phyloP scores from a whole-genome alignment of 1,140 invertebrate genomes.

The Lethocerus indicus region DNA sequence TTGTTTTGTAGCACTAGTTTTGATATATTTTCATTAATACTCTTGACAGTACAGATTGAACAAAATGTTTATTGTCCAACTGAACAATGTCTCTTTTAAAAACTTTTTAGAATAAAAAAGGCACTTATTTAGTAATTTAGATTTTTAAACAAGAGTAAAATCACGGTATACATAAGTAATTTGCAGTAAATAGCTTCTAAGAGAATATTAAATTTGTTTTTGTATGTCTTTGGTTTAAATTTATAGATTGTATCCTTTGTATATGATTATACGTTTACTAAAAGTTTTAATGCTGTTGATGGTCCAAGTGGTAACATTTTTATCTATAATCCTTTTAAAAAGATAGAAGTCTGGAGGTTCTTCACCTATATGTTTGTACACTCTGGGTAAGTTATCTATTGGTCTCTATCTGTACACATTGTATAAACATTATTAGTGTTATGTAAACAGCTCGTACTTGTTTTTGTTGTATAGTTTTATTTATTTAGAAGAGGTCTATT shows the following conservation, averaged over 20 bases:
- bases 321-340: slow-evolving; percentile 78
- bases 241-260: background rate
- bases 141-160: too few species aligned
- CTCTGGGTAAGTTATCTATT: slow-evolving; percentile 49
- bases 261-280: slow-evolving; percentile 26
- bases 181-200: too few species aligned
- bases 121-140: too few species aligned
- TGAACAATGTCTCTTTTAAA: background rate
- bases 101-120: background rate
- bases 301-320: slow-evolving; percentile 61
- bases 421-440: background rate
- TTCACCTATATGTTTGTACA: slow-evolving; percentile 95
- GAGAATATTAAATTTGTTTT: too few species aligned
- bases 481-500: too few species aligned
- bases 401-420: background rate
- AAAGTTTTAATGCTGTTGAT: slow-evolving; percentile 25
- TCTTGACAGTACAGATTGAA: background rate
- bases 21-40: background rate
- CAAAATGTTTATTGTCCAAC: background rate
- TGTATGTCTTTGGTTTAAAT: background rate
- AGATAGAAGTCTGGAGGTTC: slow-evolving; percentile 83
- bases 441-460: background rate
- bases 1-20: background rate
- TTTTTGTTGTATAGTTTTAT: background rate
- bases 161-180: too few species aligned